Evolutionary conservation across 2,888 invertebrate species (phyloP).

Genomic region (Ormyrus labotus): DNA sequence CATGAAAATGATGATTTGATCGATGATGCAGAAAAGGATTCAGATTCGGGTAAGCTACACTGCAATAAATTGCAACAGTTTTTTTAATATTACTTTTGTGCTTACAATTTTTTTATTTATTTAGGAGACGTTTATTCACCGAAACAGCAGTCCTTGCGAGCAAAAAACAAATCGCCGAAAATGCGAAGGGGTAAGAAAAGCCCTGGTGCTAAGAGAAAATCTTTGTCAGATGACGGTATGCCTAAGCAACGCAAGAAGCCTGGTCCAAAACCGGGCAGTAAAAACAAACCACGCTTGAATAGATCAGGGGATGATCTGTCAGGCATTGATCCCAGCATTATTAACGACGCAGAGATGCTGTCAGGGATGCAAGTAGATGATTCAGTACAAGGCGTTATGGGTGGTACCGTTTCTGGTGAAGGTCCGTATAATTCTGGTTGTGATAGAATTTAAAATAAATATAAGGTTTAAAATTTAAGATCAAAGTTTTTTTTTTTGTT

Average conservation of each 20-base stretch:
- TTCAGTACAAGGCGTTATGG: slow-evolving; percentile 58
- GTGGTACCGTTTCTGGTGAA: slow-evolving; percentile 66
- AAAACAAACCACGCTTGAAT: slow-evolving; percentile 67
- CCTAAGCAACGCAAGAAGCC: slow-evolving; percentile 73
- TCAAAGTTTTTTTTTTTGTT: background rate
- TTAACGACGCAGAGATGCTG: slow-evolving; percentile 64
- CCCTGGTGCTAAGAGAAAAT: slow-evolving; percentile 67
- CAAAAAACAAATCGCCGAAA: slow-evolving; percentile 68
- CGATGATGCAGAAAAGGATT: slow-evolving; percentile 75
- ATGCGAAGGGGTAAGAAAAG: slow-evolving; percentile 66
- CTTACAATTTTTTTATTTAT: slow-evolving; percentile 22
- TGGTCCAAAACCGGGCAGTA: slow-evolving; percentile 74
- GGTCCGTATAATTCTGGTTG: slow-evolving; percentile 58
- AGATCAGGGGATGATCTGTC: slow-evolving; percentile 59
- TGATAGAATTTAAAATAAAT: background rate
- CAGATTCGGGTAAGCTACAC: slow-evolving; percentile 68
- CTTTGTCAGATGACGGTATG: slow-evolving; percentile 66
- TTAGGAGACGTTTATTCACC: slow-evolving; percentile 72
- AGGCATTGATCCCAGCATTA: slow-evolving; percentile 59
- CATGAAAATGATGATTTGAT: slow-evolving; percentile 76
- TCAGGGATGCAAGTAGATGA: slow-evolving; percentile 67
- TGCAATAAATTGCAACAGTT: no score
- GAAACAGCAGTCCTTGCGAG: slow-evolving; percentile 67
- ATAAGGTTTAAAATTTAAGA: background rate
- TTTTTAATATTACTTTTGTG: no score